Evolutionary conservation across 2,113 vertebrate species (phyloP), one percentile per base, ranked within the genome.

Genomic region (Oenanthe oenanthe): DNA sequence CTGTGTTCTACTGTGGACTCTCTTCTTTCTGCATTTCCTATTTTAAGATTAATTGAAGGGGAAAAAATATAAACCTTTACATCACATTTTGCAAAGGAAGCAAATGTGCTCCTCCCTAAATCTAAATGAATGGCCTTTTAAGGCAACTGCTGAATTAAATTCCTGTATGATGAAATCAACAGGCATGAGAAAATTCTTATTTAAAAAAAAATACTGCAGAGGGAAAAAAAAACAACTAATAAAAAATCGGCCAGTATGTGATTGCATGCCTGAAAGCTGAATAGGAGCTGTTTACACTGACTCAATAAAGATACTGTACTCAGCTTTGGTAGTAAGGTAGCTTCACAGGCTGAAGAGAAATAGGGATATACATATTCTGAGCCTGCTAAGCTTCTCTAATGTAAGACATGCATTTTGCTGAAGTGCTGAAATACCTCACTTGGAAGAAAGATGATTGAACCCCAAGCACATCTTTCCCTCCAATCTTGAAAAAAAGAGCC

Each of bases 371-470:
- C 81, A 71, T 85, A 84, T 79, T 96, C 91, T 83, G 88, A 96
- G 96, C 93, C 95, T 88, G 94, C 95, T 98, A 97, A 97, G 94
- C 91, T 85, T 84, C 93, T 87, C 93, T 97, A 96, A 96, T 92
- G 84, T 73, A 89, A 97, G 92, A 95, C 95, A 94, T 97, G 96
- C 72, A 75, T 88, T 87, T 86, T 32, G 14, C 17, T 93, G 89
- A 93, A 88, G 88, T 77, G 67, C 67, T 85, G 82, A 93, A 96
- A 92, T 94, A 62, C 85, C 61, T 85, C 91, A n/a, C 63, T 80
- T 56, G 73, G 79, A 73, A 82, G 63, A 80, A 95, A 77, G 51
- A 63, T 61, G 77, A 66, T 17, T 2, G 12, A 84, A 85, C 36
- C 40, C 65, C 40, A 84, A 83, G 48, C 36, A 80, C 56, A 70